Evolutionary conservation across 2,888 invertebrate genomes (phyloP).

Genomic region (Thumatha senex): DNA sequence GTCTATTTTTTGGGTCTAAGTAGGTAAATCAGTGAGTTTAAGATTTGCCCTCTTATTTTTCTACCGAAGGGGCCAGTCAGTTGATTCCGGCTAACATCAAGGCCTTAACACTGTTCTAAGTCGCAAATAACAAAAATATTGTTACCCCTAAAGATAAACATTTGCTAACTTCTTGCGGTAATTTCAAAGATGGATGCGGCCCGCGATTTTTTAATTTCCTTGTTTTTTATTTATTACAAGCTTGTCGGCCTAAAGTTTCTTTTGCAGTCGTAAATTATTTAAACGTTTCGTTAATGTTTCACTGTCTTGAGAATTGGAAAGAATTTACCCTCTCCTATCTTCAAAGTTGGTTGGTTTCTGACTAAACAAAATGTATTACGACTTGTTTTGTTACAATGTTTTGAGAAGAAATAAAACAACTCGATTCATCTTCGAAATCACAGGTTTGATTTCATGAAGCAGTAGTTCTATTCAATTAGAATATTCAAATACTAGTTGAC

Average conservation of each 20-base stretch:
- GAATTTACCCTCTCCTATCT: constrained; percentile 44
- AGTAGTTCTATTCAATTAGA: too few relatives aligned
- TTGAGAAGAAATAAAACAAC: too few relatives aligned
- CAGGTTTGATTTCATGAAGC: too few relatives aligned
- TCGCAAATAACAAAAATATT: not conserved
- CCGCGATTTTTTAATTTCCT: constrained; percentile 39
- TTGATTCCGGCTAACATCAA: not conserved
- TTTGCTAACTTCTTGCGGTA: constrained; percentile 36
- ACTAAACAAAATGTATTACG: too few relatives aligned
- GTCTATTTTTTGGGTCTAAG: too few relatives aligned
- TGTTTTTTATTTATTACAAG: constrained; percentile 54
- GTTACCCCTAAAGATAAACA: constrained; percentile 26
- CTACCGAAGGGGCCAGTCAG: too few relatives aligned
- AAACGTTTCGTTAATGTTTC: constrained; percentile 46
- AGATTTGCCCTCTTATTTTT: too few relatives aligned
- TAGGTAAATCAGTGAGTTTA: too few relatives aligned
- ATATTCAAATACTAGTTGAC: too few relatives aligned
- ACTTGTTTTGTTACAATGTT: too few relatives aligned
- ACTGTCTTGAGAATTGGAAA: constrained; percentile 44
- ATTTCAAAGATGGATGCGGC: constrained; percentile 40
- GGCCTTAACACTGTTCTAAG: not conserved
- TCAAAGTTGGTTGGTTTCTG: constrained; percentile 12
- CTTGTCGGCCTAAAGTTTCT: constrained; percentile 48
- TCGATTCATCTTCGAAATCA: too few relatives aligned
- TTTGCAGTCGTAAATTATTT: constrained; percentile 59